These are phyloP conservation scores for Eidolon dupreanum DNA, from an alignment of 2,797 vertebrate species.

Conservation along the genomic window DNA sequence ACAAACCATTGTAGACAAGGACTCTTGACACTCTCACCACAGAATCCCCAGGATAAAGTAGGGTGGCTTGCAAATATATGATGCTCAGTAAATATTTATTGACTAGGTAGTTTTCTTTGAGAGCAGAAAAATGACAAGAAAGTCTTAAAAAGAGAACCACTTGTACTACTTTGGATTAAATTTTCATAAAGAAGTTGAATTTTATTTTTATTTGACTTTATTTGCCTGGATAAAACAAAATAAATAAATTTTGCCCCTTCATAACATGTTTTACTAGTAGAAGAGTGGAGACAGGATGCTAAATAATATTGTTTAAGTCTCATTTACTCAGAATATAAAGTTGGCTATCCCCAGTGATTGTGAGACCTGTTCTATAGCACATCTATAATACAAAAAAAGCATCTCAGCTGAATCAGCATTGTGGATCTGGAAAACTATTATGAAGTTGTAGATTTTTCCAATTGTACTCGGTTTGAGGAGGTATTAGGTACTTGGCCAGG, in stretches of 20 bases:
- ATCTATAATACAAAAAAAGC: neutral
- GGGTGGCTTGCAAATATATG: neutral
- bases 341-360: neutral
- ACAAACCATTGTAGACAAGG: neutral
- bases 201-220: slow-evolving; percentile 28
- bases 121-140: neutral
- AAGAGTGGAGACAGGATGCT: neutral
- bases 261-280: neutral
- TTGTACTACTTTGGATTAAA: neutral
- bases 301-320: neutral
- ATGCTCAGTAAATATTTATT: neutral
- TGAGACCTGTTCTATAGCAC: neutral
- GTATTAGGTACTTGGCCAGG: neutral
- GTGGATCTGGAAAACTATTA: neutral
- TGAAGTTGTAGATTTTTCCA: neutral
- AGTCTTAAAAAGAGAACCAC: slow-evolving; percentile 16
- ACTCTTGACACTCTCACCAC: neutral
- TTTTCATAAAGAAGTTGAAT: slow-evolving; percentile 33
- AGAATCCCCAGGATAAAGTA: neutral
- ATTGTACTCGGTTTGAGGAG: neutral
- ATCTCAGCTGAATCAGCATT: neutral
- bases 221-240: slow-evolving; percentile 14
- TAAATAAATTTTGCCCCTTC: neutral
- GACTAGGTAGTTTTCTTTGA: neutral
- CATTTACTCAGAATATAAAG: neutral